Evolutionary conservation across 2,113 vertebrate genomes (phyloP).

Genomic region (Carollia perspicillata): DNA sequence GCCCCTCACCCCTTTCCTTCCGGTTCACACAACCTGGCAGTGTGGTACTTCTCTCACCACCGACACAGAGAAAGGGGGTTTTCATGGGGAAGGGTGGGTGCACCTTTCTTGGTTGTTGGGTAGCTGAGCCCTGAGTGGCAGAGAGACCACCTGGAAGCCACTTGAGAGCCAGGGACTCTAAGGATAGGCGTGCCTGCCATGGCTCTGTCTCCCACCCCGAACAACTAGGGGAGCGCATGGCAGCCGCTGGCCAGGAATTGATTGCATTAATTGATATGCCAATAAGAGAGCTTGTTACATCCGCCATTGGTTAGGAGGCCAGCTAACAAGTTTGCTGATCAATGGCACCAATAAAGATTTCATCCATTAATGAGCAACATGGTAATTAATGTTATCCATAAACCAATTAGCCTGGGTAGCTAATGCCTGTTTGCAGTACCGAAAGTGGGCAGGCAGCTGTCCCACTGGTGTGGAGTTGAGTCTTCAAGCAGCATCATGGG

Average conservation of each 20-base stretch:
- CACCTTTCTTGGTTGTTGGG: neutral
- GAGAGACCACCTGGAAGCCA: constrained; percentile 70
- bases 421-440: constrained; percentile 81
- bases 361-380: constrained; percentile 99
- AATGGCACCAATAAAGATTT: constrained; percentile 99
- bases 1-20: neutral
- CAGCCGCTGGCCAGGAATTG: constrained; percentile 98
- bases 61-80: neutral
- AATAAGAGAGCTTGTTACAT: constrained; percentile 99
- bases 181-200: constrained; percentile 82
- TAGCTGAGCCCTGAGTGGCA: constrained; percentile 66
- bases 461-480: neutral
- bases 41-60: neutral
- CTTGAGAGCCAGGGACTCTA: constrained; percentile 77
- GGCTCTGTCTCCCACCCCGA: constrained; percentile 81
- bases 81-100: neutral
- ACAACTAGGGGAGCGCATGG: constrained; percentile 84
- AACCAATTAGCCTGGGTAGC: constrained; percentile 93
- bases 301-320: constrained; percentile 98
- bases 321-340: constrained; percentile 98
- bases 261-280: constrained; percentile 99
- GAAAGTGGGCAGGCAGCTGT: neutral
- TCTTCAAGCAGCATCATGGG: accelerated
- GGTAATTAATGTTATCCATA: constrained; percentile 99
- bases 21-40: neutral